phyloP scores from a whole-genome alignment of 2,797 vertebrate genomes.

The Petrocephalus sullivani region DNA sequence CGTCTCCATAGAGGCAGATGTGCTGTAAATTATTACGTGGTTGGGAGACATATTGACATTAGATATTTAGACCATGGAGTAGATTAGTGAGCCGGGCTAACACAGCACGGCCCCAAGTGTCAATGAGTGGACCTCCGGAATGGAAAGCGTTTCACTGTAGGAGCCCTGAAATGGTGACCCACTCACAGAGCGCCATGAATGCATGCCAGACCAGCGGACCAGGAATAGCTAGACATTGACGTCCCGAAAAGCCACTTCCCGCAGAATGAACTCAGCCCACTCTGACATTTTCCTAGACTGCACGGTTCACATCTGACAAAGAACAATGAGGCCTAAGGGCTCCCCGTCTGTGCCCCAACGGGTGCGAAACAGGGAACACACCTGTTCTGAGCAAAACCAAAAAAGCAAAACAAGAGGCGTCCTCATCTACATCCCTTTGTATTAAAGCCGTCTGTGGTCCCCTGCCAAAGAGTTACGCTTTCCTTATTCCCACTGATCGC shows the following conservation, averaged over 20 bases:
- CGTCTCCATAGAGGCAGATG: not conserved
- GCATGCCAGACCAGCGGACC: not conserved
- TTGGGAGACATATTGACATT: not conserved
- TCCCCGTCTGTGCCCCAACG: not conserved
- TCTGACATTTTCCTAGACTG: not conserved
- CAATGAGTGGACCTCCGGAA: not conserved
- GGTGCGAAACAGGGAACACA: slow-evolving; percentile 20
- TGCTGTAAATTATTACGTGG: not conserved
- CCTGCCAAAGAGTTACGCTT: not conserved
- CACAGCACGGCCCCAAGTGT: not conserved
- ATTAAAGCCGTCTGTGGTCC: not conserved
- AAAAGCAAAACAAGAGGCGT: not conserved
- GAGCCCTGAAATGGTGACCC: not conserved
- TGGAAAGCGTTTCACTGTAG: not conserved
- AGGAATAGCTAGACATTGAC: not conserved
- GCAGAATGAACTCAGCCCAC: not conserved
- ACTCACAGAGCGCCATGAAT: not conserved
- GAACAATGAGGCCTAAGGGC: not conserved
- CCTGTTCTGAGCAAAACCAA: slow-evolving; percentile 31
- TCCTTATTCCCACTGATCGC: not conserved
- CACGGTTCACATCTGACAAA: not conserved
- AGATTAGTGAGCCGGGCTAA: not conserved
- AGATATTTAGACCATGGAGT: not conserved
- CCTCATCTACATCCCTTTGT: not conserved
- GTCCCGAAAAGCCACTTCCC: not conserved